Conservation (phyloP, 92 coral and sea anemone species). For the Umimayanthus chanpuru region DNA sequence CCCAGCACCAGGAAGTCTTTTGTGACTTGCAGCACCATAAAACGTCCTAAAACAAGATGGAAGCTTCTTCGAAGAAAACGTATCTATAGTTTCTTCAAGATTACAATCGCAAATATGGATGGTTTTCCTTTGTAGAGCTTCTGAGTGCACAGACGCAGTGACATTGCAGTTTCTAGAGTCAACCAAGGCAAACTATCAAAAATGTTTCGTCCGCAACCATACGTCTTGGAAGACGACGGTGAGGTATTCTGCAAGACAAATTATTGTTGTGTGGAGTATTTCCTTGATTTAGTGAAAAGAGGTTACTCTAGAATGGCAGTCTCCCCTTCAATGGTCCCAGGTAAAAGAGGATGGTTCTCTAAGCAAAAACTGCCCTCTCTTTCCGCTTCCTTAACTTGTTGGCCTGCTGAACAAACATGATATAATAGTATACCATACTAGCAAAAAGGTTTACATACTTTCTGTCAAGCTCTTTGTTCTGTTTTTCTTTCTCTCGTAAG, state of each 20-base stretch:
- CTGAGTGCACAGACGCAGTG: no score
- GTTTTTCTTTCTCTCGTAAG: constrained; percentile 86
- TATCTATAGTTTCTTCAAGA: no score
- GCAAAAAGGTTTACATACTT: constrained; percentile 51
- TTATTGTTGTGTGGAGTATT: no score
- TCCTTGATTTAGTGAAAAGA: no score
- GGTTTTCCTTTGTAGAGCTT: no score
- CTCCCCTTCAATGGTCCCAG: no score
- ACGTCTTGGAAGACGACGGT: background rate
- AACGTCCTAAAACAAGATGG: background rate
- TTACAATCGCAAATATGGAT: no score
- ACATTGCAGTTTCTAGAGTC: background rate
- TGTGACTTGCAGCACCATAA: background rate
- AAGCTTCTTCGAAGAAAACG: no score
- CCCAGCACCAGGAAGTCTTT: background rate
- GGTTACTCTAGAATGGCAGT: no score
- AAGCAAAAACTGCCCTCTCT: no score
- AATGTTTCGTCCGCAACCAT: background rate
- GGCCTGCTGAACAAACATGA: background rate
- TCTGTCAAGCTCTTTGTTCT: constrained; percentile 75
- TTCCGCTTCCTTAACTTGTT: no score
- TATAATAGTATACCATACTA: background rate
- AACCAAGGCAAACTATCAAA: background rate
- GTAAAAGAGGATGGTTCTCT: no score
- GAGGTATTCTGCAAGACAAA: background rate